Percentiles rank a stretch among this genome's conserved stretches.
Evolutionary conservation across 2,797 vertebrate genomes (phyloP).

Genomic region (Anolis apletophallus): DNA sequence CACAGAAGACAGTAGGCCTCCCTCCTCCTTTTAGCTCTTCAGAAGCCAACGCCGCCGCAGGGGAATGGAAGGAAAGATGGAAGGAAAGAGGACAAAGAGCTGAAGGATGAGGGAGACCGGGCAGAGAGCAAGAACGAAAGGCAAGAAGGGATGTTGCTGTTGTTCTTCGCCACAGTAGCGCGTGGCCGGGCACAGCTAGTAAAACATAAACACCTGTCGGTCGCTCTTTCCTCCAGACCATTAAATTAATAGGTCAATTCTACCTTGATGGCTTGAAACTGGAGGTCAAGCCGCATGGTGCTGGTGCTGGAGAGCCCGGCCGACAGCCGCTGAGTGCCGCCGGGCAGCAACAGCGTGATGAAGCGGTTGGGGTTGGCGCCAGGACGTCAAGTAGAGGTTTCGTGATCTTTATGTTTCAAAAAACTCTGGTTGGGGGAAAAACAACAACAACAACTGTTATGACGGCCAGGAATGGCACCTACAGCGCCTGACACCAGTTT

Average conservation of each 20-base stretch:
- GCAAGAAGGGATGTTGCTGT: too few species aligned
- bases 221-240: neutral
- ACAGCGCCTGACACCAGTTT: neutral
- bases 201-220: too few species aligned
- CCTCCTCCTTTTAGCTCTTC: too few species aligned
- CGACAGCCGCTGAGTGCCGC: slow-evolving; percentile 89
- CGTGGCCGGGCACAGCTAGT: too few species aligned
- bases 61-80: too few species aligned
- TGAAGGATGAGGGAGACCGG: too few species aligned
- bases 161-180: too few species aligned
- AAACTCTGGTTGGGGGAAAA: slow-evolving; percentile 85
- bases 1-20: too few species aligned
- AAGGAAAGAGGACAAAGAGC: too few species aligned
- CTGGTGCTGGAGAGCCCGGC: slow-evolving; percentile 90
- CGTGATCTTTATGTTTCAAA: slow-evolving; percentile 97
- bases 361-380: slow-evolving; percentile 95
- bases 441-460: slow-evolving; percentile 1
- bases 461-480: neutral
- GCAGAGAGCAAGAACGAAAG: too few species aligned
- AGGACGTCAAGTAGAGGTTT: slow-evolving; percentile 94
- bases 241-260: fast-evolving
- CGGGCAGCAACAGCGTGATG: slow-evolving; percentile 90
- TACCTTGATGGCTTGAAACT: slow-evolving; percentile 98
- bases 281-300: slow-evolving; percentile 92
- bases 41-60: too few species aligned